A percentile compares a stretch with the other conserved stretches of the same genome.
Conservation (phyloP, 2,113 vertebrate species). For the Indri indri region DNA sequence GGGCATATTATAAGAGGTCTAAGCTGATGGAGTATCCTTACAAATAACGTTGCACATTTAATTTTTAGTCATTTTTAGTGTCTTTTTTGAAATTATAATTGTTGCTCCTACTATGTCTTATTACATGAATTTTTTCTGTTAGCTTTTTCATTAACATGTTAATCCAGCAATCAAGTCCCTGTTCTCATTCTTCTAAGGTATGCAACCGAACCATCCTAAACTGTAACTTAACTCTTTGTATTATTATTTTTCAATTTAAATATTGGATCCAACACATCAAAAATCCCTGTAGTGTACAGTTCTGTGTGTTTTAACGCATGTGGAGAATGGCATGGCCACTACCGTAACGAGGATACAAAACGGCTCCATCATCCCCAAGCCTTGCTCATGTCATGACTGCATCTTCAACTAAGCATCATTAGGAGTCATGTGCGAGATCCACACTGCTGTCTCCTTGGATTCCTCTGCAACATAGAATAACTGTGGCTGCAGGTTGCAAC, state of each 20-base stretch:
- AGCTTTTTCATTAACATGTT: not conserved
- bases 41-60: not conserved
- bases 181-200: not conserved
- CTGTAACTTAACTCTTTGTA: not conserved
- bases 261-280: not conserved
- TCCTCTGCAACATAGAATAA: not conserved
- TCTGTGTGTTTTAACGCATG: not conserved
- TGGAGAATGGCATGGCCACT: not conserved
- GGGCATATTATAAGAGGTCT: not conserved
- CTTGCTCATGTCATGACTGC: not conserved
- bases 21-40: not conserved
- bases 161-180: not conserved
- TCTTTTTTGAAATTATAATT: constrained; percentile 14
- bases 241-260: not conserved
- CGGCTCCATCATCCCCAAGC: not conserved
- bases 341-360: not conserved
- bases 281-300: not conserved
- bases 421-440: not conserved
- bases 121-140: not conserved
- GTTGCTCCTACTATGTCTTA: constrained; percentile 3
- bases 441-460: too few relatives aligned
- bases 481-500: not conserved
- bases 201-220: not conserved
- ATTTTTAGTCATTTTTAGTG: not conserved
- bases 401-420: not conserved